phyloP scores from a whole-genome alignment of 2,113 vertebrate species.

The Charadrius vociferus region DNA sequence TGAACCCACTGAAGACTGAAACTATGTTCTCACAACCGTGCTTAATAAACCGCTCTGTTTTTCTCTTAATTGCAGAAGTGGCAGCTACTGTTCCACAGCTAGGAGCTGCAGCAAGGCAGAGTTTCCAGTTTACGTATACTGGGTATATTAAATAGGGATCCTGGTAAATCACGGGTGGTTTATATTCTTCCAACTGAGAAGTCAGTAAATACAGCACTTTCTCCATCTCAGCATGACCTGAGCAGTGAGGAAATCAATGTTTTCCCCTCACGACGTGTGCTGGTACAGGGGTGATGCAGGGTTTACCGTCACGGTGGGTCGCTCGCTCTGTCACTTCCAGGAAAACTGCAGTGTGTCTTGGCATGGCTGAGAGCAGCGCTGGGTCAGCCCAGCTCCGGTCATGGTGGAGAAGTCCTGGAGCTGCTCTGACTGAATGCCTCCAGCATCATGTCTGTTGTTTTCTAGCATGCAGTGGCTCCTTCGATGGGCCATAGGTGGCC shows the following conservation, averaged over 20 bases:
- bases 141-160: neutral
- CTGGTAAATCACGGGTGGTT: neutral
- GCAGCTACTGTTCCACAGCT: neutral
- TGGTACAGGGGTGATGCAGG: neutral
- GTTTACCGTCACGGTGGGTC: neutral
- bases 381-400: neutral
- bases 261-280: neutral
- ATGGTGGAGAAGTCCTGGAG: neutral
- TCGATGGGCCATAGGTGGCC: accelerated
- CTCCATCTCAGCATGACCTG: neutral
- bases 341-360: neutral
- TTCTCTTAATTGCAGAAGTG: slow-evolving; percentile 49
- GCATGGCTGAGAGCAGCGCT: accelerated
- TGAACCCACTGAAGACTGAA: slow-evolving; percentile 55
- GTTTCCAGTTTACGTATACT: neutral
- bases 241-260: neutral
- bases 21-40: slow-evolving; percentile 21
- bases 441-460: neutral
- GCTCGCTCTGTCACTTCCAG: neutral
- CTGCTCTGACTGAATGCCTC: neutral
- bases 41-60: slow-evolving; percentile 45
- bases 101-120: neutral
- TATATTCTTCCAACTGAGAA: neutral
- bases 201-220: neutral
- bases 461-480: accelerated